A percentile compares a stretch with the other conserved stretches of the same genome.
Evolutionary conservation across 2,797 vertebrate genomes (phyloP).

Genomic region (Odontamblyopus lacepedii): DNA sequence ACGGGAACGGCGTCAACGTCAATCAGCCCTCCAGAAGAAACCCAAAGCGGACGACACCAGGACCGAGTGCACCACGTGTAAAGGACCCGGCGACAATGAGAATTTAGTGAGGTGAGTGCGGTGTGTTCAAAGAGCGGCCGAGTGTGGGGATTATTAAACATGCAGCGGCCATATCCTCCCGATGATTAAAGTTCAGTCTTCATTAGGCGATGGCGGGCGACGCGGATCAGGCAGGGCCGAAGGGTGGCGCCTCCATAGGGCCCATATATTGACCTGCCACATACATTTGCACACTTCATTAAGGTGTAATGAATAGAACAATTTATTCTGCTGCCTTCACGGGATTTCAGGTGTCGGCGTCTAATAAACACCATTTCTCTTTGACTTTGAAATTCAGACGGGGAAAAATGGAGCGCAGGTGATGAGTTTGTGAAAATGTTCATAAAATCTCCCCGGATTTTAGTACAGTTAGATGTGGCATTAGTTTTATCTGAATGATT

Average conservation of each 20-base stretch:
- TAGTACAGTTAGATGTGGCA: background rate
- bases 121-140: conserved; percentile 7
- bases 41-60: conserved; percentile 92
- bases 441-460: background rate
- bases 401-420: conserved; percentile 29
- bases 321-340: conserved; percentile 65
- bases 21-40: conserved; percentile 90
- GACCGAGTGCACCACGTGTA: conserved; percentile 93
- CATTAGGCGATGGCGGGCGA: conserved; percentile 63
- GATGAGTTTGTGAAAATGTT: conserved; percentile 14
- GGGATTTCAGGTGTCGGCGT: conserved; percentile 48
- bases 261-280: conserved; percentile 73
- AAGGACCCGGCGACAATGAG: conserved; percentile 95
- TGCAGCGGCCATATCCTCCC: conserved; percentile 59
- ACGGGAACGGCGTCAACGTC: conserved; percentile 89
- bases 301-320: conserved; percentile 75
- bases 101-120: conserved; percentile 92
- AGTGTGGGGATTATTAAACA: conserved; percentile 10
- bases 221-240: conserved; percentile 47
- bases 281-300: conserved; percentile 77
- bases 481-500: background rate
- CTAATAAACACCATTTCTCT: conserved; percentile 55
- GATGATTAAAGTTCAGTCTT: conserved; percentile 76
- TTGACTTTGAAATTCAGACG: conserved; percentile 39
- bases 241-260: conserved; percentile 48